Conservation (phyloP, 2,888 invertebrate genomes). For the Fragum sueziense region DNA sequence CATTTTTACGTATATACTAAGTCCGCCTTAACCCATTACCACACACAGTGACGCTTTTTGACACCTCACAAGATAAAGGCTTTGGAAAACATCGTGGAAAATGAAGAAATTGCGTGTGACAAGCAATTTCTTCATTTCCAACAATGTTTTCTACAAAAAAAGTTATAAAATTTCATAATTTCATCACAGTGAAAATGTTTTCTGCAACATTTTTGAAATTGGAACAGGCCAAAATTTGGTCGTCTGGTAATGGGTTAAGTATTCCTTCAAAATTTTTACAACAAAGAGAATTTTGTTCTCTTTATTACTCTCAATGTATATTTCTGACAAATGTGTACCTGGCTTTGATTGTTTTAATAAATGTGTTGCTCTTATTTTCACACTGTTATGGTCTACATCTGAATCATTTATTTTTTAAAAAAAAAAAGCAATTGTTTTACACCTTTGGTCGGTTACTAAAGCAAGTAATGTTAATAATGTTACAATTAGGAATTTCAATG, state of each 20-base stretch:
- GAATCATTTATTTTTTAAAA: not conserved
- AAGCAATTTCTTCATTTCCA: too few species aligned
- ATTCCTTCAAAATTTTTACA: not conserved
- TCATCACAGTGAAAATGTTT: too few species aligned
- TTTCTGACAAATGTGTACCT: not conserved
- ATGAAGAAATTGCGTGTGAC: too few species aligned
- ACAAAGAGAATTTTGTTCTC: conserved; percentile 1
- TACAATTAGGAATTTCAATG: conserved; percentile 10
- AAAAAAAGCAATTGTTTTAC: not conserved
- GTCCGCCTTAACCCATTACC: too few species aligned
- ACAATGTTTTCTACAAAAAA: too few species aligned
- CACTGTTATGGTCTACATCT: not conserved
- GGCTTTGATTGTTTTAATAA: conserved; percentile 4
- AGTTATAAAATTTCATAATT: too few species aligned
- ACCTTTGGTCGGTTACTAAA: conserved; percentile 2
- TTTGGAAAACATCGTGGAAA: too few species aligned
- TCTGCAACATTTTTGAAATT: too few species aligned
- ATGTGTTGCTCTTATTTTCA: not conserved
- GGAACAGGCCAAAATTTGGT: too few species aligned
- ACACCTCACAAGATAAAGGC: too few species aligned
- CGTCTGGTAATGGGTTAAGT: too few species aligned
- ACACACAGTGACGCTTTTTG: too few species aligned
- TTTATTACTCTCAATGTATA: not conserved
- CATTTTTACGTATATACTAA: not conserved
- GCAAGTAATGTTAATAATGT: conserved; percentile 11